These are phyloP conservation scores for Neoascia interrupta DNA, from an alignment of 2,888 invertebrate species.

Conservation along the genomic window DNA sequence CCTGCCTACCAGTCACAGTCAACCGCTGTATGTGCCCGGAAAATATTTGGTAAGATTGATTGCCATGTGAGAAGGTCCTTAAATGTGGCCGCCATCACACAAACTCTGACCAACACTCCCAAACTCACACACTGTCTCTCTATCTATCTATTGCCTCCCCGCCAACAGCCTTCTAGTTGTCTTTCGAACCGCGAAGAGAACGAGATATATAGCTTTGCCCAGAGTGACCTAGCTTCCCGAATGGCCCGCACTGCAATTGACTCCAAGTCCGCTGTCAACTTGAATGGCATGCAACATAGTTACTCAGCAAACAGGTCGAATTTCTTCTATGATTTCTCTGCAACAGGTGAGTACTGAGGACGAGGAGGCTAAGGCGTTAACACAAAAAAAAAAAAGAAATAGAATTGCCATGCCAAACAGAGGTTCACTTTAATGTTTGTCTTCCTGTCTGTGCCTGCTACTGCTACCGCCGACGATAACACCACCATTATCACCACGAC, in stretches of 20 bases:
- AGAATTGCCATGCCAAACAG: slow-evolving; percentile 44
- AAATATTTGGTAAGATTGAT: slow-evolving; percentile 90
- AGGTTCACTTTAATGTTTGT: slow-evolving; percentile 67
- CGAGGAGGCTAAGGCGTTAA: slow-evolving; percentile 1
- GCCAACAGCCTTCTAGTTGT: slow-evolving; percentile 91
- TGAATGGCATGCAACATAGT: slow-evolving; percentile 79
- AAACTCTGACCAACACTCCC: slow-evolving; percentile 1
- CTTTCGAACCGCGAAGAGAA: slow-evolving; percentile 94
- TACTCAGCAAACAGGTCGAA: slow-evolving; percentile 78
- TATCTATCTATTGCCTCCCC: neutral
- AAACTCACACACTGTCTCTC: too few species aligned
- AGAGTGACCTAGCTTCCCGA: slow-evolving; percentile 90
- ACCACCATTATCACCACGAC: slow-evolving; percentile 5
- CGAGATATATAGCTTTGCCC: slow-evolving; percentile 93
- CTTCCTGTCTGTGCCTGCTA: slow-evolving; percentile 72
- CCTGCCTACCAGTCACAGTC: slow-evolving; percentile 89
- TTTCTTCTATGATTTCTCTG: slow-evolving; percentile 79
- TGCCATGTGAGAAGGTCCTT: slow-evolving; percentile 26
- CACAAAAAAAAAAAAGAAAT: slow-evolving; percentile 19
- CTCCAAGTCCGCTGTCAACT: slow-evolving; percentile 83
- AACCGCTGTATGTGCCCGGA: slow-evolving; percentile 93
- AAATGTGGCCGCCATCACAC: slow-evolving; percentile 7
- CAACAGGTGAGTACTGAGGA: slow-evolving; percentile 77
- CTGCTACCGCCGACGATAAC: slow-evolving; percentile 15
- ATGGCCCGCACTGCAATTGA: slow-evolving; percentile 82